These are phyloP conservation scores for Abscondita cerata DNA, from an alignment of 2,888 invertebrate genomes.

Conservation along the genomic window DNA sequence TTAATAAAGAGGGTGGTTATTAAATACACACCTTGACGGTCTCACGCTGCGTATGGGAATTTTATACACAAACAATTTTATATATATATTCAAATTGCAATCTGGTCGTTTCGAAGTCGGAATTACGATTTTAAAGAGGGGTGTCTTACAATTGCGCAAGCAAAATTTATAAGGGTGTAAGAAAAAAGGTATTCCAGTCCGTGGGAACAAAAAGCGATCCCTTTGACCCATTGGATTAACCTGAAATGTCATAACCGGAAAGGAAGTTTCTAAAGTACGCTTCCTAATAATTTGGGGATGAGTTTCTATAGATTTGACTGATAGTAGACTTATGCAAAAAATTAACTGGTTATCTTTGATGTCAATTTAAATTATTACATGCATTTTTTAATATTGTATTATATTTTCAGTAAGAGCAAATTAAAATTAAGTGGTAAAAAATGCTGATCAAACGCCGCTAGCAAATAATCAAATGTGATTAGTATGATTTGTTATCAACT, in stretches of 20 bases:
- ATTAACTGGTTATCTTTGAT: too few relatives aligned
- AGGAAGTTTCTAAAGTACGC: background rate
- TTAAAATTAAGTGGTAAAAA: too few relatives aligned
- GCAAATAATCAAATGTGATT: too few relatives aligned
- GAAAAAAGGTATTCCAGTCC: constrained; percentile 26
- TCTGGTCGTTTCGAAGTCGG: constrained; percentile 30
- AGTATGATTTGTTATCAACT: too few relatives aligned
- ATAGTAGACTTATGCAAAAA: too few relatives aligned
- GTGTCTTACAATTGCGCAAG: constrained; percentile 26
- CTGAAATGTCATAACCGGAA: constrained; percentile 22
- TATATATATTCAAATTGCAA: constrained; percentile 23
- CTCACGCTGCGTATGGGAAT: constrained; percentile 43
- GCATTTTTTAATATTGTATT: too few relatives aligned
- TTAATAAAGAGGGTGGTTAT: constrained; percentile 37
- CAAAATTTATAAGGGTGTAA: constrained; percentile 27
- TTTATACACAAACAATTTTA: constrained; percentile 25
- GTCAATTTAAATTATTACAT: too few relatives aligned
- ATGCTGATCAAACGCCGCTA: too few relatives aligned
- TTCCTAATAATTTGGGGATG: background rate
- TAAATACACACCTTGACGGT: constrained; percentile 38
- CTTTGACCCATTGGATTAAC: constrained; percentile 31
- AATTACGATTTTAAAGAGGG: constrained; percentile 25
- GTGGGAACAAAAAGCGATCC: constrained; percentile 28
- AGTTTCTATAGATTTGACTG: too few relatives aligned
- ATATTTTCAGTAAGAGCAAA: too few relatives aligned